Conservation (phyloP, 2,113 vertebrate genomes). For the Brachypteracias leptosomus region DNA sequence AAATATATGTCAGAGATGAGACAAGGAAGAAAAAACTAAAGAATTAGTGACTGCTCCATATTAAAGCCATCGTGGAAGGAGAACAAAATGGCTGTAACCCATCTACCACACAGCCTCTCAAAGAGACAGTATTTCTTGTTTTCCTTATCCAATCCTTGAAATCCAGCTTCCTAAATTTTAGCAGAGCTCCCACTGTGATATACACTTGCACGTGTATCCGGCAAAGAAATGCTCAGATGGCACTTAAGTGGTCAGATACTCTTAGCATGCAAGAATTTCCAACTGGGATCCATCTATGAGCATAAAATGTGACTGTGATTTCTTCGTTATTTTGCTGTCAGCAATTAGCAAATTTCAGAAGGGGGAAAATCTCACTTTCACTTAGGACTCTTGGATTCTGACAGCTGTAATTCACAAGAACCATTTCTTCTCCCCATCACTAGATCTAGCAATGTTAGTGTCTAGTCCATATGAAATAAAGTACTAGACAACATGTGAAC, state of each 20-base stretch:
- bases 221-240: background rate
- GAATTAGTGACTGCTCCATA: background rate
- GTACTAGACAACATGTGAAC: background rate
- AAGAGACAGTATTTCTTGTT: background rate
- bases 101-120: background rate
- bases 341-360: background rate
- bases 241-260: background rate
- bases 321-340: background rate
- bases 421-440: background rate
- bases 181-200: background rate
- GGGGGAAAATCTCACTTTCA: background rate
- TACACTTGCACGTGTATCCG: background rate
- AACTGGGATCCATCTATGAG: background rate
- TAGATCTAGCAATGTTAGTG: background rate
- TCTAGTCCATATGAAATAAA: background rate
- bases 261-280: background rate
- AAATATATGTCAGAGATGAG: background rate
- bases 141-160: background rate
- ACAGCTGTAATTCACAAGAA: background rate
- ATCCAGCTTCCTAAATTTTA: background rate
- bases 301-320: background rate
- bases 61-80: background rate
- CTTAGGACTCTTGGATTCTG: background rate
- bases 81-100: background rate
- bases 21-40: background rate